Percentiles rank a stretch among this genome's conserved stretches.
Conservation (phyloP, 2,888 invertebrate species). For the Nymphalis urticae region DNA sequence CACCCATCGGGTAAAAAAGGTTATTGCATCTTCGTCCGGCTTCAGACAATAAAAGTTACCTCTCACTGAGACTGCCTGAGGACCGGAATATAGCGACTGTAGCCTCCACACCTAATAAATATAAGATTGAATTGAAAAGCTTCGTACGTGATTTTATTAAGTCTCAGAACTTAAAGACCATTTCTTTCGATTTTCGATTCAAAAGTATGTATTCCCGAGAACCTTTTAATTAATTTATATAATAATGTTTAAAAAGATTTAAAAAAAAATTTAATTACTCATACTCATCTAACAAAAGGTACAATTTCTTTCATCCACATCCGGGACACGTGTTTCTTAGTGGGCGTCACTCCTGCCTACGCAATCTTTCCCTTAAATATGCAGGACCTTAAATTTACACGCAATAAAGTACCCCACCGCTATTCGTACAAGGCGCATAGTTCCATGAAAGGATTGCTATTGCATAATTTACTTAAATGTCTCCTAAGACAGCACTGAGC, state of each 20-base stretch:
- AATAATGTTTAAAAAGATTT: slow-evolving; percentile 9
- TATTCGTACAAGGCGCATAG: neutral
- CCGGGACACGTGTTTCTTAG: slow-evolving; percentile 53
- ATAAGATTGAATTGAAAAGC: slow-evolving; percentile 12
- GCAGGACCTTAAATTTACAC: neutral
- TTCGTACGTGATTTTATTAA: slow-evolving; percentile 4
- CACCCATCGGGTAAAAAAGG: slow-evolving; percentile 36
- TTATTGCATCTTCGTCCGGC: slow-evolving; percentile 32
- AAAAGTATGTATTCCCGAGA: neutral
- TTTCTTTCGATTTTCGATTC: neutral
- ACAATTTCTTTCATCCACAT: slow-evolving; percentile 44
- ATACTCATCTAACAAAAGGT: slow-evolving; percentile 32
- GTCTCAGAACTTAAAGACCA: neutral
- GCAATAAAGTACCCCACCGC: slow-evolving; percentile 4
- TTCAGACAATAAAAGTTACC: slow-evolving; percentile 17
- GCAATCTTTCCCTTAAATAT: slow-evolving; percentile 26
- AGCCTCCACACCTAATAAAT: slow-evolving; percentile 17
- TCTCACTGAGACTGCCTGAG: slow-evolving; percentile 15
- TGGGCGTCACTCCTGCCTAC: slow-evolving; percentile 42
- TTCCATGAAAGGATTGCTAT: neutral
- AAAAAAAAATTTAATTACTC: slow-evolving; percentile 75
- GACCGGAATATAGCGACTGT: neutral
- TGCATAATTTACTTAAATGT: slow-evolving; percentile 29
- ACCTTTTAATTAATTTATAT: neutral
- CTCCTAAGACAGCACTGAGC: slow-evolving; percentile 29